Conservation (phyloP, 2,888 invertebrate genomes). For the Chironomus riparius region DNA sequence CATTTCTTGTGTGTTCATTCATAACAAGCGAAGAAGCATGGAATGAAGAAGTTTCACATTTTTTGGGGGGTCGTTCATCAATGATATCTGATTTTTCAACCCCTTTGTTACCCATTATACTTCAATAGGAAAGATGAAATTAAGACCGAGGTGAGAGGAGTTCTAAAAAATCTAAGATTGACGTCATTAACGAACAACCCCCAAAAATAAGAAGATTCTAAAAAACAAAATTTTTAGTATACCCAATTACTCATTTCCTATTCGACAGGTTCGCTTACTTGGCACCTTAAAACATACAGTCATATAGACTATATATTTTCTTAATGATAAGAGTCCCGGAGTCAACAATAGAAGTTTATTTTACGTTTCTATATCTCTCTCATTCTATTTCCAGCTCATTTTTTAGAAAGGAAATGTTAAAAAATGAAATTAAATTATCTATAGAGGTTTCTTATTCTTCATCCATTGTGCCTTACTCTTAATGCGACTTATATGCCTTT, state of each 20-base stretch:
- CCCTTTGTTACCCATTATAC: too few relatives aligned
- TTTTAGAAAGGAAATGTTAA: not conserved
- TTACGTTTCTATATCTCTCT: not conserved
- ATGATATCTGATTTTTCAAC: too few relatives aligned
- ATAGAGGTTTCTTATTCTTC: not conserved
- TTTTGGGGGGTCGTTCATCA: too few relatives aligned
- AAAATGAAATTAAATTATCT: slow-evolving; percentile 6
- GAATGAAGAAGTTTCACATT: not conserved
- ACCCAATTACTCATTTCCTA: slow-evolving; percentile 10
- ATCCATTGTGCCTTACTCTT: not conserved
- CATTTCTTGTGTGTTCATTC: not conserved
- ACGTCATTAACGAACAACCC: too few relatives aligned
- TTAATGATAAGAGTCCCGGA: slow-evolving; percentile 4
- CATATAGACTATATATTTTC: not conserved
- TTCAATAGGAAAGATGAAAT: too few relatives aligned
- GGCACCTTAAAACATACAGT: not conserved
- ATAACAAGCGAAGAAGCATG: not conserved
- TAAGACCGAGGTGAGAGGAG: too few relatives aligned
- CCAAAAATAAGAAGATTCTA: not conserved
- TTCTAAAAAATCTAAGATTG: too few relatives aligned
- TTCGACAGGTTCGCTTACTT: slow-evolving; percentile 2
- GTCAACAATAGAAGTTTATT: slow-evolving; percentile 6
- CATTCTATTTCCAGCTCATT: not conserved
- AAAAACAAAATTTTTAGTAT: not conserved
- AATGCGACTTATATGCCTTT: not conserved